A percentile compares a stretch with the other conserved stretches of the same genome.
Conservation (phyloP, 2,888 invertebrate genomes). For the Cryptocheilus praepositus region DNA sequence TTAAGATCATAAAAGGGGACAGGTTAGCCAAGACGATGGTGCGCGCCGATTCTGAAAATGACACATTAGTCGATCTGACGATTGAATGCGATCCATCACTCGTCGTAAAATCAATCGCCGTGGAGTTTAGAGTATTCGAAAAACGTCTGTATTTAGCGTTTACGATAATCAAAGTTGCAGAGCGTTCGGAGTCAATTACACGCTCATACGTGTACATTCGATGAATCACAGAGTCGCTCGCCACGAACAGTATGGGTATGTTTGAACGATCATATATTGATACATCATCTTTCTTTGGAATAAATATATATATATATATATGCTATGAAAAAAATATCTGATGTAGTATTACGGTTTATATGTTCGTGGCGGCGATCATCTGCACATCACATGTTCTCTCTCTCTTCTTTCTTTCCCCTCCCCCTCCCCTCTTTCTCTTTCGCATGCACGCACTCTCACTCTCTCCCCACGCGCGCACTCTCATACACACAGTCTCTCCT, state of each 20-base stretch:
- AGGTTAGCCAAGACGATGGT: neutral
- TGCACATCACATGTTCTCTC: conserved; percentile 29
- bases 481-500: neutral
- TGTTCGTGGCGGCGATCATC: conserved; percentile 36
- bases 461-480: too few species aligned
- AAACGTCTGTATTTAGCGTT: conserved; percentile 33
- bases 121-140: conserved; percentile 22
- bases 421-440: too few species aligned
- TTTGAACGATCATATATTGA: conserved; percentile 14
- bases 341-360: conserved; percentile 30
- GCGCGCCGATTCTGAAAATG: too few species aligned
- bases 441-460: too few species aligned
- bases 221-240: conserved; percentile 23
- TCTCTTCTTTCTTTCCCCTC: too few species aligned
- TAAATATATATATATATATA: conserved; percentile 15
- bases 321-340: conserved; percentile 18
- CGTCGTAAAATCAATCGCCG: conserved; percentile 11
- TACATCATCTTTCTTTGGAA: conserved; percentile 13
- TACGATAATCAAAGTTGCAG: conserved; percentile 36
- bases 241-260: conserved; percentile 32
- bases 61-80: too few species aligned
- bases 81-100: neutral
- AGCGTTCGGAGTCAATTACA: conserved; percentile 38
- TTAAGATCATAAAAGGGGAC: neutral
- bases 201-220: conserved; percentile 41